These are phyloP conservation scores for Drosophila aff. DNA, from an alignment of 1,140 invertebrate species.

Conservation along the genomic window DNA sequence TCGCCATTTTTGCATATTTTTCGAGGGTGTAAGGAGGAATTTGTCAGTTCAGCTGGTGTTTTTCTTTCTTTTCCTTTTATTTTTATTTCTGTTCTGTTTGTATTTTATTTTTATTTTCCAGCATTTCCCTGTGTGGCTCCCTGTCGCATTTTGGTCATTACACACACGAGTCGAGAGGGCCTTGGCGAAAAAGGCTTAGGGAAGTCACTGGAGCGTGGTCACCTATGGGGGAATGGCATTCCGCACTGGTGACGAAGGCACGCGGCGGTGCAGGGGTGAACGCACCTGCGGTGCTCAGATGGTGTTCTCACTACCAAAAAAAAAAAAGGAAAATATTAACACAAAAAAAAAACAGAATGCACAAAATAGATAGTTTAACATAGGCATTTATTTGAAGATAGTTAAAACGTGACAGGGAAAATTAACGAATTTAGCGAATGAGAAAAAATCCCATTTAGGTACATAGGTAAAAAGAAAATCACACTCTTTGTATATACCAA, in stretches of 20 bases:
- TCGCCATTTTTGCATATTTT: conserved; percentile 50
- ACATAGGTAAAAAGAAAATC: too few relatives aligned
- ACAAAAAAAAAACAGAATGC: not conserved
- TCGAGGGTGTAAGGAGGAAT: conserved; percentile 39
- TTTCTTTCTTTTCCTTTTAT: not conserved
- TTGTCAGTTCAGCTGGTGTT: conserved; percentile 33
- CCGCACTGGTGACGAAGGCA: conserved; percentile 11
- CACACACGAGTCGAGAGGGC: conserved; percentile 14
- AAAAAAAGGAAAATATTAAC: not conserved
- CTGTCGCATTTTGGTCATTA: conserved; percentile 43
- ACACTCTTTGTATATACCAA: too few relatives aligned
- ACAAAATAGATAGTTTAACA: conserved; percentile 6
- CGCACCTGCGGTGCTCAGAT: conserved; percentile 30
- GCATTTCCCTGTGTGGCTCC: conserved; percentile 1
- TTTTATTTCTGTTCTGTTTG: not conserved
- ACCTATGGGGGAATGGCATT: conserved; percentile 19
- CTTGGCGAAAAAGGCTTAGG: conserved; percentile 37
- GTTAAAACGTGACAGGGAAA: not conserved
- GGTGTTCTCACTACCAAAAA: too few relatives aligned
- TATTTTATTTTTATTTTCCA: conserved; percentile 4
- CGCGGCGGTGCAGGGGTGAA: conserved; percentile 25
- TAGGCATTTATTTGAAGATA: conserved; percentile 4
- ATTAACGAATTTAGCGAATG: too few relatives aligned
- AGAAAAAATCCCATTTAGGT: too few relatives aligned
- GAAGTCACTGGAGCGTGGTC: conserved; percentile 46